phyloP scores from a whole-genome alignment of 2,797 vertebrate species.

The Gila robusta region DNA sequence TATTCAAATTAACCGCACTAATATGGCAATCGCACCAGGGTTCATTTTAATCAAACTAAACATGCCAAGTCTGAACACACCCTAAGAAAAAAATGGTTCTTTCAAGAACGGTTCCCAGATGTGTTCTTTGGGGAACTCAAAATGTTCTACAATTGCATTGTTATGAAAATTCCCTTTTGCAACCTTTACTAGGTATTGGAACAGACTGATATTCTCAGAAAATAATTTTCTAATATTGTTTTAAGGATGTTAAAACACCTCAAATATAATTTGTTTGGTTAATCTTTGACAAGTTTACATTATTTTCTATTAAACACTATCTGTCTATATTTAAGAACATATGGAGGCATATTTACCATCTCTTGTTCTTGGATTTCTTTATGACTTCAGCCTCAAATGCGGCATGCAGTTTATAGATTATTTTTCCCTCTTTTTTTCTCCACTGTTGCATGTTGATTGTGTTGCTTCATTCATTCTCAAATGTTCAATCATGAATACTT shows the following conservation, averaged over 20 bases:
- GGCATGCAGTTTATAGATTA: not conserved
- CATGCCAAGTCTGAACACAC: too few relatives aligned
- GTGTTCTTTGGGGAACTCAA: not conserved
- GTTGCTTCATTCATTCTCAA: not conserved
- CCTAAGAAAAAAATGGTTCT: too few relatives aligned
- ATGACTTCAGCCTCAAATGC: not conserved
- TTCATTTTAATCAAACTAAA: too few relatives aligned
- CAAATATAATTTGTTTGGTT: not conserved
- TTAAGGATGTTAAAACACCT: too few relatives aligned
- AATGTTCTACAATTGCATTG: not conserved
- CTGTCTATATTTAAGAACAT: not conserved
- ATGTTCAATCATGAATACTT: not conserved
- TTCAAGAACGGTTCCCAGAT: too few relatives aligned
- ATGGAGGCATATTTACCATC: not conserved
- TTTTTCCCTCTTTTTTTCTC: not conserved
- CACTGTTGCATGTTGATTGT: not conserved
- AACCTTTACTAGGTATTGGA: not conserved
- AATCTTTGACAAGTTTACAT: not conserved
- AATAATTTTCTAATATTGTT: not conserved
- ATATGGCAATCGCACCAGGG: too few relatives aligned
- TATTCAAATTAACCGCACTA: too few relatives aligned
- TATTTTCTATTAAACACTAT: not conserved
- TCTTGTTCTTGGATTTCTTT: not conserved
- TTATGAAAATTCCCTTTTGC: not conserved
- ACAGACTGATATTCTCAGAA: not conserved